Conservation (phyloP, 1,140 invertebrate genomes). For the Micrasema minimum region DNA sequence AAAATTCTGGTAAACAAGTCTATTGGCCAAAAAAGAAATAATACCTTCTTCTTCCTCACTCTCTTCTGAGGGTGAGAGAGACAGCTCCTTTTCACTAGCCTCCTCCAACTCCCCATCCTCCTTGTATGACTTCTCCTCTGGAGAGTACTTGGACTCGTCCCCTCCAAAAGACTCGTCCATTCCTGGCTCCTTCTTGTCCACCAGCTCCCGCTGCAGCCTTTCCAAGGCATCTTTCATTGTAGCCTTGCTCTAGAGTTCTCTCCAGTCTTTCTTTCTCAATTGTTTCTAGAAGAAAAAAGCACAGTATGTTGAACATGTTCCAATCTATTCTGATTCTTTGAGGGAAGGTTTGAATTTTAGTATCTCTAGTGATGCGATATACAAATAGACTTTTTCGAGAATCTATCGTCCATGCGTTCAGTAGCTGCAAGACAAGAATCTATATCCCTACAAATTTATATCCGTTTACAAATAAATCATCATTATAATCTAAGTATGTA, state of each 20-base stretch:
- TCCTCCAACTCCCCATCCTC: constrained; percentile 66
- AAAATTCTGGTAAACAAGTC: no score
- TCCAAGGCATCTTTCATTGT: constrained; percentile 56
- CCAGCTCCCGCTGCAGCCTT: constrained; percentile 58
- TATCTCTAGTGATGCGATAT: no score
- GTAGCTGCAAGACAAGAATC: no score
- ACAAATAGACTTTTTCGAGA: no score
- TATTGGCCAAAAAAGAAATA: constrained; percentile 51
- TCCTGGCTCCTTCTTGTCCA: constrained; percentile 39
- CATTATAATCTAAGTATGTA: no score
- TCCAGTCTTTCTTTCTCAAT: constrained; percentile 80
- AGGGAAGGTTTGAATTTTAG: no score
- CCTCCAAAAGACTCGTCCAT: constrained; percentile 60
- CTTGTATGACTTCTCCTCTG: constrained; percentile 74
- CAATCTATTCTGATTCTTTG: not conserved
- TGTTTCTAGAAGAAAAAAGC: constrained; percentile 58
- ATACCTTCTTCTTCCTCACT: constrained; percentile 72
- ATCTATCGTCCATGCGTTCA: no score
- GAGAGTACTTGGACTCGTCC: constrained; percentile 78
- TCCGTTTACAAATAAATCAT: no score
- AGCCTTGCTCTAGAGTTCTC: constrained; percentile 50
- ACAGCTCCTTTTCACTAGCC: constrained; percentile 64
- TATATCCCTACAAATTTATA: no score
- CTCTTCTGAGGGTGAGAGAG: constrained; percentile 67
- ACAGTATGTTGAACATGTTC: not conserved